A percentile compares a stretch with the other conserved stretches of the same genome.
These are phyloP conservation scores for Aphidoletes aphidimyza DNA, from an alignment of 2,888 invertebrate species.

Conservation along the genomic window DNA sequence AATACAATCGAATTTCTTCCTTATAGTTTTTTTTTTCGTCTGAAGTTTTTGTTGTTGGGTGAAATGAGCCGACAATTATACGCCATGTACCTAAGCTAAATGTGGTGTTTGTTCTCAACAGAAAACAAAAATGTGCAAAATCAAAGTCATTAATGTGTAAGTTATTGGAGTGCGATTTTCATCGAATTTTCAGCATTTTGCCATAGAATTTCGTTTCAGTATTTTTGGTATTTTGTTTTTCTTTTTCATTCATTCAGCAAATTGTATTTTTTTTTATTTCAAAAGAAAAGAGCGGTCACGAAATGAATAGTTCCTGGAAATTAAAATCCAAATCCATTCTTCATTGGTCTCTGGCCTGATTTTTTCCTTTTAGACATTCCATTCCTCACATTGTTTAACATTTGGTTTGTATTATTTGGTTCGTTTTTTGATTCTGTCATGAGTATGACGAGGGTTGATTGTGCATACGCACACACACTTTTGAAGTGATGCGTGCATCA, in stretches of 20 bases:
- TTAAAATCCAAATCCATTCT: constrained; percentile 7
- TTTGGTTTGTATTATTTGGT: not conserved
- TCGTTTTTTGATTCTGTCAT: constrained; percentile 29
- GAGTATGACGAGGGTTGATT: constrained; percentile 43
- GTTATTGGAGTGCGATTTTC: too few relatives aligned
- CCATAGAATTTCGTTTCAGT: too few relatives aligned
- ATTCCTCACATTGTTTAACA: not conserved
- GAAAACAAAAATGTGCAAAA: too few relatives aligned
- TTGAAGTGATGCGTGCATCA: not conserved
- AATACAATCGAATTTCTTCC: not conserved
- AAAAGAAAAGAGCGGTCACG: not conserved
- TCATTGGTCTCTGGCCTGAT: constrained; percentile 17
- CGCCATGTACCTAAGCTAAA: not conserved
- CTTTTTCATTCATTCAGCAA: not conserved
- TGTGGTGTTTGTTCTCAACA: too few relatives aligned
- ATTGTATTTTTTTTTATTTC: too few relatives aligned
- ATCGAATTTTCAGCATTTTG: too few relatives aligned
- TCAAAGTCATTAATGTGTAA: too few relatives aligned
- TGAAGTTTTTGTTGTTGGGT: too few relatives aligned
- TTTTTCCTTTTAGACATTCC: constrained; percentile 27
- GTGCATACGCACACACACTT: not conserved
- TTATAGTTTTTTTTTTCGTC: too few relatives aligned
- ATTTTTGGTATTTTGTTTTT: not conserved
- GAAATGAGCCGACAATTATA: not conserved
- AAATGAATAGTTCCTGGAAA: not conserved